Conservation (phyloP, 2,797 vertebrate species). For the Myotis findleyi region DNA sequence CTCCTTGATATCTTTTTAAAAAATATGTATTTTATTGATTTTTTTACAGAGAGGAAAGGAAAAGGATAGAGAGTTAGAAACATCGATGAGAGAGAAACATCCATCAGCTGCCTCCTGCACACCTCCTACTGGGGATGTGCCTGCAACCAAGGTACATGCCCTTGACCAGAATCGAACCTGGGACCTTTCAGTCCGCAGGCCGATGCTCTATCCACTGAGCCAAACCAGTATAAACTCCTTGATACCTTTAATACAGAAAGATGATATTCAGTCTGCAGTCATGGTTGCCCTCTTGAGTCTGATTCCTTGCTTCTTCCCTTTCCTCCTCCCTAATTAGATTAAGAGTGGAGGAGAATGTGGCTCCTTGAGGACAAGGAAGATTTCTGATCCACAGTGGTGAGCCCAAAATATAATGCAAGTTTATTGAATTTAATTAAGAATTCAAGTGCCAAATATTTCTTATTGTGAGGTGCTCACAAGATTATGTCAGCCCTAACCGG, state of each 20-base stretch:
- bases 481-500: neutral
- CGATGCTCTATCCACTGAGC: too few relatives aligned
- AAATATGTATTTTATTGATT: too few relatives aligned
- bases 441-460: neutral
- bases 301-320: conserved; percentile 1
- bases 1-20: neutral
- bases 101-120: too few relatives aligned
- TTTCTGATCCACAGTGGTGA: neutral
- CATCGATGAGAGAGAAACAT: too few relatives aligned
- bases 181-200: too few relatives aligned
- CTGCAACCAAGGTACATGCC: too few relatives aligned
- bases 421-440: conserved; percentile 26
- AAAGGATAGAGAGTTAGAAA: too few relatives aligned
- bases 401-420: neutral
- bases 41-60: too few relatives aligned
- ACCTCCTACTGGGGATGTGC: too few relatives aligned
- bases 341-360: neutral
- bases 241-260: neutral
- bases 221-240: neutral
- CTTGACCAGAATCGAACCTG: too few relatives aligned
- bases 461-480: neutral
- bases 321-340: neutral
- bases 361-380: neutral
- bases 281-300: neutral
- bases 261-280: neutral